A percentile compares a stretch with the other conserved stretches of the same genome.
phyloP scores from a whole-genome alignment of 1,140 invertebrate species.

The Caenorhabditis tropicalis region DNA sequence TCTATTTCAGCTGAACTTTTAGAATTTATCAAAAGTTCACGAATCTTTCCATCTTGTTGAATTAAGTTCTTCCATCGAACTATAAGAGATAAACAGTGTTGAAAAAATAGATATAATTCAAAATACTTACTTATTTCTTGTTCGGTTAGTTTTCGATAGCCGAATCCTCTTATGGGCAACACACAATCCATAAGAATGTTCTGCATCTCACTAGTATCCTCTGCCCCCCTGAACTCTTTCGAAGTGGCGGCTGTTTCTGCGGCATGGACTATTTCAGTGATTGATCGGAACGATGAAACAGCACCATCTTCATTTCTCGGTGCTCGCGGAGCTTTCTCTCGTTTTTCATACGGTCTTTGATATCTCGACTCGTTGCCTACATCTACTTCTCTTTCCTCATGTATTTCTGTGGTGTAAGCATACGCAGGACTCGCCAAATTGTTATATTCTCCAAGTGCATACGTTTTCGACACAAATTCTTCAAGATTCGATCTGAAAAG shows the following conservation, averaged over 20 bases:
- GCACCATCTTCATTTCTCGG: not conserved
- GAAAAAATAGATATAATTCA: too few relatives aligned
- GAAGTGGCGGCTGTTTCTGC: constrained; percentile 26
- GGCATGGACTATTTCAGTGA: constrained; percentile 54
- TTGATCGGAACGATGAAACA: constrained; percentile 48
- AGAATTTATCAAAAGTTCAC: not conserved
- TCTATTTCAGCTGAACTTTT: constrained; percentile 29
- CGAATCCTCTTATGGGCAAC: constrained; percentile 49
- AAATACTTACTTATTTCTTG: constrained; percentile 52
- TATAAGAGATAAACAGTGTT: not conserved
- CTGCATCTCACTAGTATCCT: not conserved
- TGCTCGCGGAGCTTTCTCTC: not conserved
- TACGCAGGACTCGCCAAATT: constrained; percentile 4
- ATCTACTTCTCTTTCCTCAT: constrained; percentile 13
- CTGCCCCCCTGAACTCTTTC: too few relatives aligned
- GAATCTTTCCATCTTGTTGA: not conserved
- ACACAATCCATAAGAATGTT: constrained; percentile 45
- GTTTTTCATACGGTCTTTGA: constrained; percentile 18
- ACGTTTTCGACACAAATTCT: constrained; percentile 27
- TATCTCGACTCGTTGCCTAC: not conserved
- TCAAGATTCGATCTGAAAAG: constrained; percentile 25
- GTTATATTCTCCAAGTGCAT: constrained; percentile 12
- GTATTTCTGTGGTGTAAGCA: not conserved
- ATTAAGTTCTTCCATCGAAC: constrained; percentile 23
- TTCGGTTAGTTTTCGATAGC: constrained; percentile 50